Percentiles rank a stretch among this genome's conserved stretches.
These are phyloP conservation scores for Xiphydria camelus DNA, from an alignment of 2,888 invertebrate species.

Conservation along the genomic window DNA sequence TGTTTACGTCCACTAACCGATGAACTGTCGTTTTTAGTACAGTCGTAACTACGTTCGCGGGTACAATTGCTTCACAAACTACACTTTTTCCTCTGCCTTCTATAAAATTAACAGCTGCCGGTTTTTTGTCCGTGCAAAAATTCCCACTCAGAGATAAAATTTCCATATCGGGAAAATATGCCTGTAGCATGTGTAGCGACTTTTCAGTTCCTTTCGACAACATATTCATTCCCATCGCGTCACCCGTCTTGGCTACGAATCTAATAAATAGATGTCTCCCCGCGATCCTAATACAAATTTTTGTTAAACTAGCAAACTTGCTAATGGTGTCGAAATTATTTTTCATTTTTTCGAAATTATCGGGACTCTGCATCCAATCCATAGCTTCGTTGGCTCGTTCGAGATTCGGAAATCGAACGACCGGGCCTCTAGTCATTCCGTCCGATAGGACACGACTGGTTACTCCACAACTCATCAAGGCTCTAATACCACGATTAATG, in stretches of 20 bases:
- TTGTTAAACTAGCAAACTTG: conserved; percentile 83
- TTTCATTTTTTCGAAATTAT: conserved; percentile 81
- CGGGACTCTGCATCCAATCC: conserved; percentile 78
- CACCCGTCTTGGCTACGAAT: conserved; percentile 94
- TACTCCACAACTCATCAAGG: conserved; percentile 80
- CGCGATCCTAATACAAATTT: conserved; percentile 80
- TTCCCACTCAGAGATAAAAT: conserved; percentile 95
- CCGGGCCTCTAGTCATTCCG: conserved; percentile 97
- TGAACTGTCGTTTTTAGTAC: conserved; percentile 86
- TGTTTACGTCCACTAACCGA: conserved; percentile 86
- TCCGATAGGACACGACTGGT: conserved; percentile 84
- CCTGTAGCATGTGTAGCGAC: conserved; percentile 75
- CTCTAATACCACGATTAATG: conserved; percentile 94
- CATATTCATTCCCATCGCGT: conserved; percentile 99
- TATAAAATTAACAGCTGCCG: conserved; percentile 97
- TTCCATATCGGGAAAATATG: conserved; percentile 84
- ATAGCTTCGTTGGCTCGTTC: conserved; percentile 77
- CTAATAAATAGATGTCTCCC: conserved; percentile 87
- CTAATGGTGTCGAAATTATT: conserved; percentile 89
- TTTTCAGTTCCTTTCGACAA: conserved; percentile 95
- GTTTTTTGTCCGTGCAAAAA: conserved; percentile 97
- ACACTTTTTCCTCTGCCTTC: conserved; percentile 97
- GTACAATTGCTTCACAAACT: conserved; percentile 88
- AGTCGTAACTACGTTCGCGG: conserved; percentile 72
- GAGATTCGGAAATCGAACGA: conserved; percentile 82